Evolutionary conservation across 2,888 invertebrate genomes (phyloP).

Genomic region (Megastigmus dorsalis): DNA sequence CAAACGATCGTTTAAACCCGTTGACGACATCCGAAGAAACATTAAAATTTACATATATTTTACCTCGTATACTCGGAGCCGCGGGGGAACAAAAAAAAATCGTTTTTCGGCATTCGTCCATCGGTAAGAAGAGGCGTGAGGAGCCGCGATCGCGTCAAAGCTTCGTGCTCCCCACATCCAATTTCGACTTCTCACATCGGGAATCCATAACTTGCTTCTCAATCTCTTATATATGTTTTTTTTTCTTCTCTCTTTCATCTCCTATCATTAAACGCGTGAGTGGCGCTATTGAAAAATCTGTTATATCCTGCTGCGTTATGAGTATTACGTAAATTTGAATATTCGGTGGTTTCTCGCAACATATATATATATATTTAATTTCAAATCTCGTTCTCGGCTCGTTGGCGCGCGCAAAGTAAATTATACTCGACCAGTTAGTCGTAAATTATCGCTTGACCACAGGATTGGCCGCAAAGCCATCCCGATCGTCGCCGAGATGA

Average conservation of each 20-base stretch:
- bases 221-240: no score
- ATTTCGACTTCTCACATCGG: neutral
- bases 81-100: neutral
- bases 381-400: neutral
- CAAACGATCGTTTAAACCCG: constrained; percentile 5
- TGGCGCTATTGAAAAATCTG: constrained; percentile 29
- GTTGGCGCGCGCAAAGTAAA: constrained; percentile 25
- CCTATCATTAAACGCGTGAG: neutral
- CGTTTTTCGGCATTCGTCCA: neutral
- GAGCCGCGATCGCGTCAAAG: neutral
- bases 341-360: constrained; percentile 17
- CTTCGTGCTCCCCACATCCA: neutral
- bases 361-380: constrained; percentile 35
- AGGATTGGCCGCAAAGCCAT: no score
- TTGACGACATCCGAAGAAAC: constrained; percentile 8
- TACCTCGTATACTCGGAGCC: no score
- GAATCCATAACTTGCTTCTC: neutral
- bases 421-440: constrained; percentile 29
- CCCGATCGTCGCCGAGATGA: constrained; percentile 16
- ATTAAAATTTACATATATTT: constrained; percentile 25
- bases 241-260: neutral
- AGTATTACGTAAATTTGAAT: constrained; percentile 51
- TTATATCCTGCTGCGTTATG: constrained; percentile 49
- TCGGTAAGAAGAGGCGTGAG: constrained; percentile 11
- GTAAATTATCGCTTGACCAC: constrained; percentile 52